Conservation (phyloP, 2,888 invertebrate genomes). For the Volucella bombylans region DNA sequence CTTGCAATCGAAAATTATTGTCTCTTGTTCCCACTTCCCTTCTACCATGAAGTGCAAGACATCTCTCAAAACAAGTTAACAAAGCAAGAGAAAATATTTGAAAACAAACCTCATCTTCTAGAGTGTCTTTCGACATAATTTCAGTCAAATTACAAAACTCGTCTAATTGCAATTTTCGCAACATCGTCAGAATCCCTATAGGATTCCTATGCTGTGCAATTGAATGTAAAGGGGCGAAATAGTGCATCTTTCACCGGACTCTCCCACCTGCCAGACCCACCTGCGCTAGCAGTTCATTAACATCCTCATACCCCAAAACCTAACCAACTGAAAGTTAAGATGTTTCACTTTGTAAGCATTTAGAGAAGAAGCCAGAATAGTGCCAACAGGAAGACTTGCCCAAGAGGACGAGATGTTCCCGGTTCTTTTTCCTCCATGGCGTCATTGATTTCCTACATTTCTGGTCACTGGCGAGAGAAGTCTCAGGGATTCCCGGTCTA, state of each 20-base stretch:
- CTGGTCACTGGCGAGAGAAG: slow-evolving; percentile 30
- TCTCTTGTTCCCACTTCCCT: too few relatives aligned
- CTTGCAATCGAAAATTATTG: too few relatives aligned
- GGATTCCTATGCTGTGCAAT: slow-evolving; percentile 2
- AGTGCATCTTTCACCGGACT: slow-evolving; percentile 7
- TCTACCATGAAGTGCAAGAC: too few relatives aligned
- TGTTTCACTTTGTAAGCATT: slow-evolving; percentile 65
- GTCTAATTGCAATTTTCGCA: slow-evolving; percentile 50
- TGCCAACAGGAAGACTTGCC: not conserved
- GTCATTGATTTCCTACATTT: slow-evolving; percentile 50
- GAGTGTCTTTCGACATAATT: slow-evolving; percentile 32
- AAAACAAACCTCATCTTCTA: not conserved
- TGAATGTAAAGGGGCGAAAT: slow-evolving; percentile 17
- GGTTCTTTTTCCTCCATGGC: not conserved
- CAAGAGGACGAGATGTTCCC: slow-evolving; percentile 10
- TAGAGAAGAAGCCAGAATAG: not conserved
- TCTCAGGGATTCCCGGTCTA: slow-evolving; percentile 34
- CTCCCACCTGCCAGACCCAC: not conserved
- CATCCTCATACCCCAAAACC: slow-evolving; percentile 32
- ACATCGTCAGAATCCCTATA: not conserved
- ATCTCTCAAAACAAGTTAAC: too few relatives aligned
- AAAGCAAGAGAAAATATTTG: too few relatives aligned
- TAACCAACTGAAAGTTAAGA: slow-evolving; percentile 59
- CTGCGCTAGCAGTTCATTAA: slow-evolving; percentile 25
- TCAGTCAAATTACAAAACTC: slow-evolving; percentile 48